A percentile compares a stretch with the other conserved stretches of the same genome.
phyloP scores from a whole-genome alignment of 1,140 invertebrate genomes.

The Linepithema humile region DNA sequence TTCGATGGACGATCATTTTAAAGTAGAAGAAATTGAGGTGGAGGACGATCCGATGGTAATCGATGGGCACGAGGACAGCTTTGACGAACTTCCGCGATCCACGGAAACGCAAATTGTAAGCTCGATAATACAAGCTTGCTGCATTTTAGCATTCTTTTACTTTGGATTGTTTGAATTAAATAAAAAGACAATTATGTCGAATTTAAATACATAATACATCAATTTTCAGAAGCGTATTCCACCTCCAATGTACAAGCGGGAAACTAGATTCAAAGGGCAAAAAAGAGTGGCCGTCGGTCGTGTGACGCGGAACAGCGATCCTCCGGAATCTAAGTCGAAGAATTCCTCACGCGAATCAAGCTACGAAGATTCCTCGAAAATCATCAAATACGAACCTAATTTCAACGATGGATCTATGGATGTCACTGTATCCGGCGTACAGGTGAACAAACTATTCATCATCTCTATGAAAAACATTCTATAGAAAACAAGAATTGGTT shows the following conservation, averaged over 20 bases:
- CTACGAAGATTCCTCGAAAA: conserved; percentile 57
- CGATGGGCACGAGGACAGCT: conserved; percentile 77
- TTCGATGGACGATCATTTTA: conserved; percentile 75
- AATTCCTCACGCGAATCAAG: conserved; percentile 34
- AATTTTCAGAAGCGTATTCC: conserved; percentile 75
- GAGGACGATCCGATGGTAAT: conserved; percentile 82
- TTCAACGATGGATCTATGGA: conserved; percentile 73
- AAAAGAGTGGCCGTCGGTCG: conserved; percentile 84
- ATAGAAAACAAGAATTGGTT: no score
- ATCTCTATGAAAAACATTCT: not conserved
- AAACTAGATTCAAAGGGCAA: conserved; percentile 83
- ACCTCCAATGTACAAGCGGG: conserved; percentile 78
- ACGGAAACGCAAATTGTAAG: conserved; percentile 76
- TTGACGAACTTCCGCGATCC: conserved; percentile 72
- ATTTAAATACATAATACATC: no score
- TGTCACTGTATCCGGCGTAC: conserved; percentile 75
- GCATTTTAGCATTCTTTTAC: not conserved
- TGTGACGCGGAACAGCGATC: conserved; percentile 68
- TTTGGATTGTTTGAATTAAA: no score
- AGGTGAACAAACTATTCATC: conserved; percentile 72
- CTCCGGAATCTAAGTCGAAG: conserved; percentile 62
- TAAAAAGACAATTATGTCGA: no score
- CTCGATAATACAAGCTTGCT: not conserved
- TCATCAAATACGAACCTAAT: conserved; percentile 70
- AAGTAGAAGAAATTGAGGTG: conserved; percentile 81